Evolutionary conservation across 2,113 vertebrate genomes (phyloP).

Genomic region (Conger conger): DNA sequence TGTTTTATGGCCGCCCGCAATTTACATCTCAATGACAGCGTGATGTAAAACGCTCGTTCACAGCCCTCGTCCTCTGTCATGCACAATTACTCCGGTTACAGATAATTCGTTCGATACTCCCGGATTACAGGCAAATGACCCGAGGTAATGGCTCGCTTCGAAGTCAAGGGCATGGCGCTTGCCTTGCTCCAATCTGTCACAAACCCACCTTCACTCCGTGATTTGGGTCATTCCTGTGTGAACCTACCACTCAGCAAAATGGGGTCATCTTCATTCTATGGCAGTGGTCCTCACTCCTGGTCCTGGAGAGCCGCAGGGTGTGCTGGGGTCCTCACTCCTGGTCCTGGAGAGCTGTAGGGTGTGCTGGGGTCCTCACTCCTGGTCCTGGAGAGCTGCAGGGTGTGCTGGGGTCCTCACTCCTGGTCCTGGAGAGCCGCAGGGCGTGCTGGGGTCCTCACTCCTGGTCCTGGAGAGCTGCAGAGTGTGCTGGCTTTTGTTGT

Average conservation of each 20-base stretch:
- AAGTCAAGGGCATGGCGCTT: background rate
- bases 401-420: too few relatives aligned
- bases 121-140: background rate
- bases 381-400: too few relatives aligned
- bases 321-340: too few relatives aligned
- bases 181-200: background rate
- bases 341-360: too few relatives aligned
- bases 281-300: too few relatives aligned
- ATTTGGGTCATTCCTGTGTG: background rate
- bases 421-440: too few relatives aligned
- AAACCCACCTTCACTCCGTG: background rate
- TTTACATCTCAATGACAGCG: background rate
- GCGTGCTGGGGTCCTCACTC: too few relatives aligned
- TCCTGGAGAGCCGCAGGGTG: too few relatives aligned
- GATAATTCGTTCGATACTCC: slow-evolving; percentile 1
- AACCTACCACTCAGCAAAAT: background rate
- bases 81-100: slow-evolving; percentile 5
- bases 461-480: too few relatives aligned
- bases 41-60: background rate
- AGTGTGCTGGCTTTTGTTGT: too few relatives aligned
- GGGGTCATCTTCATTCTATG: background rate
- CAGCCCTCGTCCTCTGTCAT: background rate
- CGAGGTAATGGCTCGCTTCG: background rate
- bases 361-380: too few relatives aligned
- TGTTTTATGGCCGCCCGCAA: background rate